Conservation (phyloP, 2,797 vertebrate species). For the Microtus californicus region DNA sequence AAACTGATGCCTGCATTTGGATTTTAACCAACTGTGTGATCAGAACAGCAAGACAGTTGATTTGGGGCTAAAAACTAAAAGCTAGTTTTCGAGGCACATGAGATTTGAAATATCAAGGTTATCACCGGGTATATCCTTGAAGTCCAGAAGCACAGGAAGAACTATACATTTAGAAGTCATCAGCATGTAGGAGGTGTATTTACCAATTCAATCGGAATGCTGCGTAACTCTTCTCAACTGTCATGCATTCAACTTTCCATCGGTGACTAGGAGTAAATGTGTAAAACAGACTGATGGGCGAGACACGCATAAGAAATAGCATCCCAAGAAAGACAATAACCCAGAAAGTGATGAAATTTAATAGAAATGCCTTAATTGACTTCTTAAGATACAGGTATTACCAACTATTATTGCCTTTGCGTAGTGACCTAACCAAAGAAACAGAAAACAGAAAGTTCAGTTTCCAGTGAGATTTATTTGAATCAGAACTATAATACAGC, state of each 20-base stretch:
- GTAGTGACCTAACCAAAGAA: background rate
- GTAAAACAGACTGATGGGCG: background rate
- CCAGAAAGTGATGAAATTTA: conserved; percentile 4
- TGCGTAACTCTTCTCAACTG: background rate
- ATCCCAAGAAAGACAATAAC: conserved; percentile 14
- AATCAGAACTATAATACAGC: background rate
- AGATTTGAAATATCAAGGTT: background rate
- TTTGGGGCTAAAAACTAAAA: background rate
- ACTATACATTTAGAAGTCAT: background rate
- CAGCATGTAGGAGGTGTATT: background rate
- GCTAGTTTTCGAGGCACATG: background rate
- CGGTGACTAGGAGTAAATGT: background rate
- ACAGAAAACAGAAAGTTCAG: background rate
- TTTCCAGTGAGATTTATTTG: background rate
- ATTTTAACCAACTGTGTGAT: background rate
- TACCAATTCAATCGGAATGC: background rate
- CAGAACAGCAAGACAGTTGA: background rate
- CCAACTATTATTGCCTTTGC: background rate
- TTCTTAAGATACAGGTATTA: background rate
- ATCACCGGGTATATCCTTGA: background rate
- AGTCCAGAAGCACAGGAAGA: background rate
- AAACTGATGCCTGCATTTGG: background rate
- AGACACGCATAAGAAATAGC: background rate
- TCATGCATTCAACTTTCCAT: background rate
- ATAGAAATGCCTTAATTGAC: background rate